Evolutionary conservation across 2,113 vertebrate genomes (phyloP).

Genomic region (Apus apus): DNA sequence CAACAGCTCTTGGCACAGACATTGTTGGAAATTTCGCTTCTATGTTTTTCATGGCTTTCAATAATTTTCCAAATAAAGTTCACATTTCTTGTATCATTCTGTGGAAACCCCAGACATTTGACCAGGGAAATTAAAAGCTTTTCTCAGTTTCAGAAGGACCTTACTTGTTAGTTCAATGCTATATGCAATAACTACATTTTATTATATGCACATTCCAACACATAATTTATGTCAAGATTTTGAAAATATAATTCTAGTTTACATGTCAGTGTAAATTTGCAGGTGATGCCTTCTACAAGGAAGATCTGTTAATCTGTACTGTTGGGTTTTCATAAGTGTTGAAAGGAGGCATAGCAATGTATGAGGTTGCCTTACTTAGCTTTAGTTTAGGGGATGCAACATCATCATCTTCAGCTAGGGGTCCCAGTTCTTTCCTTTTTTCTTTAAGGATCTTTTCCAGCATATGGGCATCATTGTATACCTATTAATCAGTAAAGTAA

Average conservation of each 20-base stretch:
- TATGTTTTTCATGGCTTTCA: not conserved
- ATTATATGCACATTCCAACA: not conserved
- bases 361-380: constrained; percentile 84
- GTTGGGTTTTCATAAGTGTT: not conserved
- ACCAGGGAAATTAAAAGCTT: not conserved
- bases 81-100: not conserved
- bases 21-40: not conserved
- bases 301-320: not conserved
- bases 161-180: not conserved
- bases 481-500: constrained; percentile 77
- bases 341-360: not conserved
- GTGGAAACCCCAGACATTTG: not conserved
- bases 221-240: not conserved
- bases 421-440: constrained; percentile 92
- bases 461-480: constrained; percentile 96
- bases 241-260: not conserved
- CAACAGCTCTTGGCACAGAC: not conserved
- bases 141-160: not conserved
- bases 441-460: constrained; percentile 96
- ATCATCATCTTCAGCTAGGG: constrained; percentile 93
- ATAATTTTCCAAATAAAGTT: not conserved
- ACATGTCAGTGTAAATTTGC: not conserved
- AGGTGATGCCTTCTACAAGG: not conserved
- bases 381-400: constrained; percentile 94
- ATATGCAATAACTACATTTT: not conserved